phyloP scores from a whole-genome alignment of 2,888 invertebrate genomes.

The Coremacera marginata region DNA sequence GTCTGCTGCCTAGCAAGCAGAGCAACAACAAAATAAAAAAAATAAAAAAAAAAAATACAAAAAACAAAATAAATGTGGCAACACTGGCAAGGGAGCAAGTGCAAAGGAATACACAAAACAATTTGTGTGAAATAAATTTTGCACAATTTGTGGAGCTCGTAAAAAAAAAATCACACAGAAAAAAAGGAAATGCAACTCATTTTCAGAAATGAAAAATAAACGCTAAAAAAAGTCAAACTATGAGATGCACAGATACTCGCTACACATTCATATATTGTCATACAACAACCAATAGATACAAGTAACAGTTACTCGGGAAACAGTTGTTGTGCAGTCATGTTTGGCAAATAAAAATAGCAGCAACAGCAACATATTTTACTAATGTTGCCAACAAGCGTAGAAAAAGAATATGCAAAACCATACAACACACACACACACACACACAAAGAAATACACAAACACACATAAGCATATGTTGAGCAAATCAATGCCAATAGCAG shows the following conservation, averaged over 20 bases:
- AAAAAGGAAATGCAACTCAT: conserved; percentile 2
- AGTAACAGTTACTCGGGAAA: neutral
- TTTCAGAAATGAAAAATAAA: neutral
- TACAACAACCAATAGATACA: neutral
- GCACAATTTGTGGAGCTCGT: neutral
- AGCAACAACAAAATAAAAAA: too few relatives aligned
- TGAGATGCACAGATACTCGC: neutral
- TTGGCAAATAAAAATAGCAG: neutral
- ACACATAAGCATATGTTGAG: too few relatives aligned
- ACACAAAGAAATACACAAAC: too few relatives aligned
- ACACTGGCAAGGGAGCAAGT: neutral
- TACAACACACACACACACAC: too few relatives aligned
- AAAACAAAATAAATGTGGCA: conserved; percentile 11
- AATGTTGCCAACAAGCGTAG: neutral
- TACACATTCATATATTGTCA: too few relatives aligned
- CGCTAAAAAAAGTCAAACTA: neutral
- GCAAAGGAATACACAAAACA: neutral
- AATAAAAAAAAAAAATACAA: neutral
- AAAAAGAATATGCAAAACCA: neutral
- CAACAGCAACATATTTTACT: neutral
- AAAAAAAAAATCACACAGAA: neutral
- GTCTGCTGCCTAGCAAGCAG: conserved; percentile 1
- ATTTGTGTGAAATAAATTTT: neutral
- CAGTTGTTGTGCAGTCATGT: neutral
- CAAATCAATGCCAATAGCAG: too few relatives aligned